phyloP scores from a whole-genome alignment of 1,140 invertebrate genomes.

The Euwallacea fornicatus region DNA sequence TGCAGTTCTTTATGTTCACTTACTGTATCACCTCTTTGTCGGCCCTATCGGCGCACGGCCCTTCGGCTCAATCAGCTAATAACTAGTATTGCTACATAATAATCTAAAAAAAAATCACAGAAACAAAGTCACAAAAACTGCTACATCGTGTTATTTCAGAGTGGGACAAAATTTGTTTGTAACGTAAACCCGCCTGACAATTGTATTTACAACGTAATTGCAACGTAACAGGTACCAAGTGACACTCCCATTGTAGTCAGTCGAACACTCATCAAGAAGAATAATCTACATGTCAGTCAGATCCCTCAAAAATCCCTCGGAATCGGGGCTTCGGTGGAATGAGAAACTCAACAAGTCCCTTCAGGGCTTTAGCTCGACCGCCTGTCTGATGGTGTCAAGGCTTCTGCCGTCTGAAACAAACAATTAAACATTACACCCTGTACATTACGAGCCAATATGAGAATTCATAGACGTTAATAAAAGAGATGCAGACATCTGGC shows the following conservation, averaged over 20 bases:
- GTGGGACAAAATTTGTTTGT: not conserved
- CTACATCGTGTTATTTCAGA: not conserved
- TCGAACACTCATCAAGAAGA: not conserved
- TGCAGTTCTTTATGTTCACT: not conserved
- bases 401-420: slow-evolving; percentile 52
- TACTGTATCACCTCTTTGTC: too few relatives aligned
- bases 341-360: slow-evolving; percentile 9
- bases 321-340: slow-evolving; percentile 6
- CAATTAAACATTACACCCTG: slow-evolving; percentile 34
- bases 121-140: slow-evolving; percentile 44
- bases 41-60: too few relatives aligned
- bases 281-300: slow-evolving; percentile 6
- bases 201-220: slow-evolving; percentile 46
- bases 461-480: slow-evolving; percentile 23
- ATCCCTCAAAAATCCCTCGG: not conserved
- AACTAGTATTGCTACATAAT: slow-evolving; percentile 24
- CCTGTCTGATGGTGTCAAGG: slow-evolving; percentile 49
- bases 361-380: slow-evolving; percentile 11
- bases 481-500: slow-evolving; percentile 21
- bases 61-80: not conserved
- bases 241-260: not conserved
- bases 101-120: slow-evolving; percentile 43
- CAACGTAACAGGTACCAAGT: slow-evolving; percentile 44
- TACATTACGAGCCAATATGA: slow-evolving; percentile 7
- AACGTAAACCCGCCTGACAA: not conserved